Evolutionary conservation across 2,113 vertebrate genomes (phyloP).

Genomic region (Dermatemys mawii): DNA sequence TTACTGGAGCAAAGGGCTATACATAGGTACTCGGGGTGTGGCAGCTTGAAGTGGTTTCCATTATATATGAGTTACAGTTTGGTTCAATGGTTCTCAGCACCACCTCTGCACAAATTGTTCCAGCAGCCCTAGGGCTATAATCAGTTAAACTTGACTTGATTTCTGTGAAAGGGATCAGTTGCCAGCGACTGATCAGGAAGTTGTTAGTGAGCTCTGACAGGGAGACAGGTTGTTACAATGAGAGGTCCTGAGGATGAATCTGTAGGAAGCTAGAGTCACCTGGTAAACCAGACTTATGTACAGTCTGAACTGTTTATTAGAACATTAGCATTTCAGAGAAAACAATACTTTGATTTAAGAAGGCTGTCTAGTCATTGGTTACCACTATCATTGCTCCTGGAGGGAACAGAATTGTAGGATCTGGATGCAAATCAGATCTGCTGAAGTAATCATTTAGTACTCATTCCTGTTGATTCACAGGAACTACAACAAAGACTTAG

Average conservation of each 20-base stretch:
- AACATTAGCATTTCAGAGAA: too few species aligned
- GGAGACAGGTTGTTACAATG: background rate
- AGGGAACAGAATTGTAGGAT: background rate
- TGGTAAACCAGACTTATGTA: constrained; percentile 1
- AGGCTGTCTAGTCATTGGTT: background rate
- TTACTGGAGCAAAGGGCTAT: background rate
- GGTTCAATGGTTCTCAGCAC: too few species aligned
- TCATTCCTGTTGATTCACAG: accelerated
- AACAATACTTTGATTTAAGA: background rate
- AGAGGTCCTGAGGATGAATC: background rate
- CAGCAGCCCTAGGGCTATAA: background rate
- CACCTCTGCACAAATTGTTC: too few species aligned
- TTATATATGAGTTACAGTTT: too few species aligned
- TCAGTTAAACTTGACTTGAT: background rate
- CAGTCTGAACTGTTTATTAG: background rate
- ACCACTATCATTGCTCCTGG: constrained; percentile 12
- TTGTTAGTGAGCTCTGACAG: background rate
- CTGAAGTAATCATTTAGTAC: background rate
- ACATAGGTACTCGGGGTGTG: too few species aligned
- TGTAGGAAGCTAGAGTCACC: background rate
- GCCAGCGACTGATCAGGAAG: background rate
- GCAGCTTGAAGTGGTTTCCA: too few species aligned
- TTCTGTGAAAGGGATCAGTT: background rate
- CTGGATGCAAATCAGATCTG: constrained; percentile 1
- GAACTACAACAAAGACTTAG: accelerated